Evolutionary conservation across 64 coral and sea anemone genomes (phyloP).

Genomic region (Hydrozoanthus tunicans): DNA sequence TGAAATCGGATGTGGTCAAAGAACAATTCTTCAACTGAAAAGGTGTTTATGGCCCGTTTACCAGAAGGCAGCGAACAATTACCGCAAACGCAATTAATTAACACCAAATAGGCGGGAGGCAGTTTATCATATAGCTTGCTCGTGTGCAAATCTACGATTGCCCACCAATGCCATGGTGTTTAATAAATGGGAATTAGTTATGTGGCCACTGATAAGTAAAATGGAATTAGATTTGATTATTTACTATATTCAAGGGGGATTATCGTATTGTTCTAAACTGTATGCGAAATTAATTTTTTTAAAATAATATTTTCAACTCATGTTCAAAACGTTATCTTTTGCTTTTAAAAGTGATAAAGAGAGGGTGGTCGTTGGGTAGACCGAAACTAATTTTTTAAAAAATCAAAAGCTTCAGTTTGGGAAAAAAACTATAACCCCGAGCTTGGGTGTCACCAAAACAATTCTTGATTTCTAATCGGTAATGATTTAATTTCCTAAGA

Average conservation of each 20-base stretch:
- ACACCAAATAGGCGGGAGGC: slow-evolving; percentile 17
- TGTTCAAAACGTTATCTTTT: too few relatives aligned
- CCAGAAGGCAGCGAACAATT: slow-evolving; percentile 14
- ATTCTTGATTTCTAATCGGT: not conserved
- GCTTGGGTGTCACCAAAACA: not conserved
- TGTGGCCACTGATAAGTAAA: slow-evolving; percentile 24
- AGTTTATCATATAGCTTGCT: slow-evolving; percentile 25
- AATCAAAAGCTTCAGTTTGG: not conserved
- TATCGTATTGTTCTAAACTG: not conserved
- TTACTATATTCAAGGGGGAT: slow-evolving; percentile 9
- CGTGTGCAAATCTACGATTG: slow-evolving; percentile 21
- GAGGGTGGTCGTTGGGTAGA: too few relatives aligned
- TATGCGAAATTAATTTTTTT: too few relatives aligned
- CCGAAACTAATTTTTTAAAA: not conserved
- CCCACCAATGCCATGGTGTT: not conserved
- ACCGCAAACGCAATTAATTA: slow-evolving; percentile 47
- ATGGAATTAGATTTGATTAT: not conserved
- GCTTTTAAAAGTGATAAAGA: too few relatives aligned
- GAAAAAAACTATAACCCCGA: not conserved
- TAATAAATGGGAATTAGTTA: slow-evolving; percentile 2
- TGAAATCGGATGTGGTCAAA: not conserved
- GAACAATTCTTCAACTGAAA: slow-evolving; percentile 10
- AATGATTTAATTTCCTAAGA: not conserved
- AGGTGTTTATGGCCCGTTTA: slow-evolving; percentile 52
- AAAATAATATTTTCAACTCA: too few relatives aligned